Conservation (phyloP, 2,888 invertebrate species). For the Helobdella robusta region DNA sequence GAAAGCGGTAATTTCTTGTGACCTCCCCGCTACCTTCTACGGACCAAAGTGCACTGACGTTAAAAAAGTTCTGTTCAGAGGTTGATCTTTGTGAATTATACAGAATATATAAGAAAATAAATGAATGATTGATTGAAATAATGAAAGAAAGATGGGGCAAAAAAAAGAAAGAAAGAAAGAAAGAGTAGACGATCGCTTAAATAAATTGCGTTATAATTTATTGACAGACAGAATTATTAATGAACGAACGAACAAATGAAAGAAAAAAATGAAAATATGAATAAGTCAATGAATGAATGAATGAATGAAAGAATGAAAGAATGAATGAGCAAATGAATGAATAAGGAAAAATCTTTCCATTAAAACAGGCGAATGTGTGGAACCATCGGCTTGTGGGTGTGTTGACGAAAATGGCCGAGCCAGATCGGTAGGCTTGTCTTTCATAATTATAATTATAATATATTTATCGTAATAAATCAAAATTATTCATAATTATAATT, state of each 20-base stretch:
- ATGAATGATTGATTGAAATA: too few species aligned
- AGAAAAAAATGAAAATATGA: too few species aligned
- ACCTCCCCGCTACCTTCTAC: slow-evolving; percentile 10
- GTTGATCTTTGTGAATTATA: background rate
- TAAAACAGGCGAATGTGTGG: slow-evolving; percentile 2
- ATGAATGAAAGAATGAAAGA: background rate
- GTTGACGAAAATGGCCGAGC: background rate
- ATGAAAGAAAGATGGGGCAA: too few species aligned
- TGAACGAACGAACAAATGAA: too few species aligned
- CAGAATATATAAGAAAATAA: background rate
- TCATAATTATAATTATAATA: background rate
- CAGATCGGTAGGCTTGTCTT: background rate
- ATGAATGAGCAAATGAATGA: background rate
- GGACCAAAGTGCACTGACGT: background rate
- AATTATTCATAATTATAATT: background rate
- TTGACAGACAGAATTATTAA: too few species aligned
- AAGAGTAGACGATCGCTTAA: too few species aligned
- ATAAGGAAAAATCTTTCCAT: too few species aligned
- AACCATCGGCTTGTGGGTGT: background rate
- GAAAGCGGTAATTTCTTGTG: background rate
- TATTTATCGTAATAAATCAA: background rate
- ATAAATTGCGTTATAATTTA: too few species aligned
- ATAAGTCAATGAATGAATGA: too few species aligned
- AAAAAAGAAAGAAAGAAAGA: too few species aligned
- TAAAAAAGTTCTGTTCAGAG: background rate